Evolutionary conservation across 1,140 invertebrate species (phyloP), one percentile per base, ranked within the genome.

Genomic region (Rhynchophorus ferrugineus): DNA sequence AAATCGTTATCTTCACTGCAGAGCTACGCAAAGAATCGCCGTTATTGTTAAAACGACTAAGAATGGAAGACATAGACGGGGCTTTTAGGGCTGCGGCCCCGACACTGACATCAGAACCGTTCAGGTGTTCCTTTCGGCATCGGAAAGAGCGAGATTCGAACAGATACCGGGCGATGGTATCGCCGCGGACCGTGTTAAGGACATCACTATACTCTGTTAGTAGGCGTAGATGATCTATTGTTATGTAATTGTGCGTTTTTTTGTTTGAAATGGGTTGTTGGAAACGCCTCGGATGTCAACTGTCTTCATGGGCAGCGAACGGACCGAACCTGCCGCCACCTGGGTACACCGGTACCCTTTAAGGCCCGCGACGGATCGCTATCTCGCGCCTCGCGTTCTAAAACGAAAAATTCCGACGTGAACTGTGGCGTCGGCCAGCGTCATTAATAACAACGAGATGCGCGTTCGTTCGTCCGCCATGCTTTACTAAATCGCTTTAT

Each of bases 221-320:
- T 68, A 68, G 66, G 66, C 66, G 66, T 68, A 68, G 62, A 68
- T 68, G 58, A 58, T 54, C 63, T 48, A 68, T 68, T 68, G 66
- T 68, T 65, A 62, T 62, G 66, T 68, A 68, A 68, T 68, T 66
- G 66, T 65, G 50, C 61, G 64, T 65, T 68, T 66, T n/a, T 68
- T 68, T 68, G 59, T 68, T 68, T 66, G 66, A 66, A 61, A 62
- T 60, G 49, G 59, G 60, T 64, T 62, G 62, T 60, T 59, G 63
- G 66, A 50, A 65, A 68, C 64, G 66, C 64, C 64, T 66, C 49
- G 49, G 58, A 59, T 65, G 64, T 66, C 66, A 66, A 60, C 62
- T 65, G 60, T 63, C 64, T 63, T 64, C 58, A 64, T 61, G n/a
- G n/a, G n/a, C n/a, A n/a, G n/a, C n/a, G n/a, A n/a, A n/a, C 48